Base-by-base conservation (phyloP, 1,140 invertebrate genomes). In the Ceratina calcarata region DNA sequence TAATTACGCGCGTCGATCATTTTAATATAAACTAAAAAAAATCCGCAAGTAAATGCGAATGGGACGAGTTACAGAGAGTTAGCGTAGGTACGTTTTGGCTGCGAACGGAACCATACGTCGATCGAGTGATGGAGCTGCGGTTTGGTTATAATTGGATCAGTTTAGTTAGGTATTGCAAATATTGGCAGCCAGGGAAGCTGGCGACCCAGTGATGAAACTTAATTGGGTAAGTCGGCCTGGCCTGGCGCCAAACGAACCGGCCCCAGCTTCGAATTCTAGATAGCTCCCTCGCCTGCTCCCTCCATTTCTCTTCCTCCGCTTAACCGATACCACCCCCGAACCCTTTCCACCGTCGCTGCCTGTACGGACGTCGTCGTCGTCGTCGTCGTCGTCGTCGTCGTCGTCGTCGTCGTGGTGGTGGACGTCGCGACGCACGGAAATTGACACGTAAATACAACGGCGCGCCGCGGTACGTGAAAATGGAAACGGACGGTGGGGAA, bases 211-310 rank as follows among this genome's bases (percentile, higher is more conserved):
- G 91, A 92, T 90, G 92, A 93, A 92, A 92, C 89, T 88, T 92
- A 92, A 93, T 92, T 93, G 89, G 91, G 91, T 91, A 92, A 93
- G 91, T 92, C 90, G 91, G 88, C 84, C 91, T 93, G 92, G 91
- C 89, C 72, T 66, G 18, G 66, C 81, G 92, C 92, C 91, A 93
- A 87, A 86, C 85, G 81, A 86, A 83, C 70, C 72, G 55, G 77
- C 69, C 73, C 32, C 57, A 78, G 70, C 84, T 82, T 85, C 80
- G 80, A 82, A 86, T 86, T 85, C 84, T 85, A 85, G 83, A 86
- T 86, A 85, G 67, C 37, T 16, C 20, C 58, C 49, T 27, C 82
- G 84, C 73, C 73, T 73, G 81, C 71, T 62, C 32, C 32, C 32
- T 37, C 32, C 61, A 62, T 80, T 60, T 61, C 71, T 55, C 67